Conservation (phyloP, 2,888 invertebrate species). For the Lymantria dispar region DNA sequence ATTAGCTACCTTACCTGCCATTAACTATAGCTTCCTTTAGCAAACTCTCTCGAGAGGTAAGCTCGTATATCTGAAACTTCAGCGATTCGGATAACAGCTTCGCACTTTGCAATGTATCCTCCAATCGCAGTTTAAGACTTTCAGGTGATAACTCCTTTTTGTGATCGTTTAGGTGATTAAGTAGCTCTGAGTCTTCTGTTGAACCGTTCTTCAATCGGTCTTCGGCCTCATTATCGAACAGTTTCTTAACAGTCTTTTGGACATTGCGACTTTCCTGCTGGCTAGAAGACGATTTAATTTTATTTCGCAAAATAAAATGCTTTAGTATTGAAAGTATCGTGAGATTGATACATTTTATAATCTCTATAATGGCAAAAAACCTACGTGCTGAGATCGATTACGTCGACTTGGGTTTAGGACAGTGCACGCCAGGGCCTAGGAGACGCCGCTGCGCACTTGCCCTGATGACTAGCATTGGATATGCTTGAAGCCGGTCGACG, state of each 20-base stretch:
- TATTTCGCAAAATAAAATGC: no score
- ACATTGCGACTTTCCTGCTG: neutral
- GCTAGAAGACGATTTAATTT: no score
- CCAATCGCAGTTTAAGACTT: slow-evolving; percentile 47
- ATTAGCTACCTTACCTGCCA: slow-evolving; percentile 50
- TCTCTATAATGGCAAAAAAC: no score
- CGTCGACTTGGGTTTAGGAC: no score
- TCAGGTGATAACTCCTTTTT: slow-evolving; percentile 21
- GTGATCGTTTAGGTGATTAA: neutral
- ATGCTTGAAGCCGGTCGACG: no score
- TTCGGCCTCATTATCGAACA: slow-evolving; percentile 19
- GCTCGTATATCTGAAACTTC: slow-evolving; percentile 45
- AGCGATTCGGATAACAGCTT: slow-evolving; percentile 47
- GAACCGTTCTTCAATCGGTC: neutral
- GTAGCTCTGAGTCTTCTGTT: slow-evolving; percentile 4
- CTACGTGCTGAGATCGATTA: no score
- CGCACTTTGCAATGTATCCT: slow-evolving; percentile 48
- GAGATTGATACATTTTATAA: no score
- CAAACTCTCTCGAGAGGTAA: slow-evolving; percentile 42
- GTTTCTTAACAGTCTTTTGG: neutral
- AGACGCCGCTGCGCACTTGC: no score
- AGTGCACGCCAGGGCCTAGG: no score
- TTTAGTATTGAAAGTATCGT: no score
- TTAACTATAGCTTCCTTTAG: slow-evolving; percentile 62
- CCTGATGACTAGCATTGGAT: no score